phyloP scores from a whole-genome alignment of 2,797 vertebrate genomes.

The Melanotaenia maccullochi region DNA sequence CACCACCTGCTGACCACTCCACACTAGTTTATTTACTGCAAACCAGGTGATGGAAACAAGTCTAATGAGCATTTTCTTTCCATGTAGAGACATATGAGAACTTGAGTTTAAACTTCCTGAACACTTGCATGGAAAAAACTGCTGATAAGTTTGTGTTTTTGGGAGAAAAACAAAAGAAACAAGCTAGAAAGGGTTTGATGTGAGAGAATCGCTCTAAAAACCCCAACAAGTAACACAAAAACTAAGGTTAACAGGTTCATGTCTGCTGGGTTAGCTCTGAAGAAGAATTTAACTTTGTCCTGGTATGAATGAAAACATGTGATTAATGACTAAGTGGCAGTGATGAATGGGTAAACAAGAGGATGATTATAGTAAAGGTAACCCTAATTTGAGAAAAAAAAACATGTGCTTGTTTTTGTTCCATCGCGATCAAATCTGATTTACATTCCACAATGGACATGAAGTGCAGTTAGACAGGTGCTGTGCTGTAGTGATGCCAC shows the following conservation, averaged over 20 bases:
- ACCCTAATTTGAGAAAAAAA: neutral
- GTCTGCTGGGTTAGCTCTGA: neutral
- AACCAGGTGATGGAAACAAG: neutral
- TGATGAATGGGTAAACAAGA: constrained; percentile 16
- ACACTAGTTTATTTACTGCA: neutral
- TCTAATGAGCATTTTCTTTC: too few relatives aligned
- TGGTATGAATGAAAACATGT: neutral
- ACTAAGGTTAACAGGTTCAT: neutral
- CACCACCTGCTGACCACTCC: neutral
- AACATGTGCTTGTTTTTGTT: constrained; percentile 44
- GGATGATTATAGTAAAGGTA: neutral
- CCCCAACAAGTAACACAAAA: neutral
- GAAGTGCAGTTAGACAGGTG: constrained; percentile 9
- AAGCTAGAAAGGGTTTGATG: too few relatives aligned
- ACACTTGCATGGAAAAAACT: too few relatives aligned
- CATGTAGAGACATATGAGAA: too few relatives aligned
- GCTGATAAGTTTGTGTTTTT: too few relatives aligned
- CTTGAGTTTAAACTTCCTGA: too few relatives aligned
- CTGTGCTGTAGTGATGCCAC: neutral
- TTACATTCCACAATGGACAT: constrained; percentile 21
- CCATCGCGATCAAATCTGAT: neutral
- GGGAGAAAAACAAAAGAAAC: too few relatives aligned
- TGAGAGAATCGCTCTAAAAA: neutral
- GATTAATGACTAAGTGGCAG: neutral
- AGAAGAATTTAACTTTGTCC: neutral